A percentile compares a stretch with the other conserved stretches of the same genome.
Evolutionary conservation across 2,113 vertebrate genomes (phyloP).

Genomic region (Vicugna pacos): DNA sequence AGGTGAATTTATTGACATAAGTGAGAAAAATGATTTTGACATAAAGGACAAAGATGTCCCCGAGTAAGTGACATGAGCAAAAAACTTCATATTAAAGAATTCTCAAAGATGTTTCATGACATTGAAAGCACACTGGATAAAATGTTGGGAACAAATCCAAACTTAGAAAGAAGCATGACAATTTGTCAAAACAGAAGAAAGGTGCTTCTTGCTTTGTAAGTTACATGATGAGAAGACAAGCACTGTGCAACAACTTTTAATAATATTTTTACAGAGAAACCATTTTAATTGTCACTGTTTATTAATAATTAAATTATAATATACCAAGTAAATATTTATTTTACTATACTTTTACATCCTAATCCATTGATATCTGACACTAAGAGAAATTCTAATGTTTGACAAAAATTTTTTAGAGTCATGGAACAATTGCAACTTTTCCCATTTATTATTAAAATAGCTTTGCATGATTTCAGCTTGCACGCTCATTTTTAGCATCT

Average conservation of each 20-base stretch:
- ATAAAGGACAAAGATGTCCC: neutral
- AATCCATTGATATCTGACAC: neutral
- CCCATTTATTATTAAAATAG: neutral
- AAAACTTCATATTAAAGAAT: slow-evolving; percentile 15
- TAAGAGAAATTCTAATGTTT: neutral
- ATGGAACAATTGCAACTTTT: neutral
- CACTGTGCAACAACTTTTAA: neutral
- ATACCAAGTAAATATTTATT: neutral
- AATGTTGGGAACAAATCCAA: neutral
- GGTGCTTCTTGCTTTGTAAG: neutral
- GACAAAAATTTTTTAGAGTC: neutral
- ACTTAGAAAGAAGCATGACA: neutral
- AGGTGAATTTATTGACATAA: slow-evolving; percentile 44
- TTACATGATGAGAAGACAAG: neutral
- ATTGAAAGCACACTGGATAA: neutral
- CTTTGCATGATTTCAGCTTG: neutral
- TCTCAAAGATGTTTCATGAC: slow-evolving; percentile 13
- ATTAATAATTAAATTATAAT: neutral
- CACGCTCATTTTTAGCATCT: neutral
- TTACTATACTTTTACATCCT: neutral
- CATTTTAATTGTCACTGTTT: neutral
- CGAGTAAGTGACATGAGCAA: neutral
- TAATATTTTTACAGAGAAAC: neutral
- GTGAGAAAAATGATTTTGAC: slow-evolving; percentile 62
- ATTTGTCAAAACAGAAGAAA: neutral